A percentile compares a stretch with the other conserved stretches of the same genome.
Evolutionary conservation across 2,888 invertebrate species (phyloP).

Genomic region (Sphinx pinastri): DNA sequence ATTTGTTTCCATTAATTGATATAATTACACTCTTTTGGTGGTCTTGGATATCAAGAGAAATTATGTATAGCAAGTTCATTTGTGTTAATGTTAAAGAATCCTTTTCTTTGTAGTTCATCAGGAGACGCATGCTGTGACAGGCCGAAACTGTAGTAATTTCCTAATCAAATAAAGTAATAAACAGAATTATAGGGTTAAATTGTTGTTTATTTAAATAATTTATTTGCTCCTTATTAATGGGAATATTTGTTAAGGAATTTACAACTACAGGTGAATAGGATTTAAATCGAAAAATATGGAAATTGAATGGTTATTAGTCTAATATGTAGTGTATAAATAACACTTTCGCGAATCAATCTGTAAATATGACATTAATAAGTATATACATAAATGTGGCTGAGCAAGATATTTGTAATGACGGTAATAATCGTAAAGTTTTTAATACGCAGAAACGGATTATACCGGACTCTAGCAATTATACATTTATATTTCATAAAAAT

Average conservation of each 20-base stretch:
- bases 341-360: background rate
- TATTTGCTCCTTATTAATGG: background rate
- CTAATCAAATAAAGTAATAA: background rate
- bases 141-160: background rate
- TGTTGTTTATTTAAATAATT: background rate
- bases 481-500: constrained; percentile 2
- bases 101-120: background rate
- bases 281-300: background rate
- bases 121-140: background rate
- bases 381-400: constrained; percentile 10
- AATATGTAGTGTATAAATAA: background rate
- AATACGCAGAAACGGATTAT: constrained; percentile 38
- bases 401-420: constrained; percentile 43
- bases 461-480: constrained; percentile 43
- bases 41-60: constrained; percentile 42
- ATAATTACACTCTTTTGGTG: constrained; percentile 51
- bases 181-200: background rate
- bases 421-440: constrained; percentile 50
- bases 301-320: background rate
- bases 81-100: background rate
- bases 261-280: background rate
- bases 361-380: background rate
- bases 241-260: background rate
- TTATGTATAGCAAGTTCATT: constrained; percentile 14
- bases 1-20: constrained; percentile 45